Evolutionary conservation across 2,888 invertebrate genomes (phyloP).

Genomic region (Acronicta aceris): DNA sequence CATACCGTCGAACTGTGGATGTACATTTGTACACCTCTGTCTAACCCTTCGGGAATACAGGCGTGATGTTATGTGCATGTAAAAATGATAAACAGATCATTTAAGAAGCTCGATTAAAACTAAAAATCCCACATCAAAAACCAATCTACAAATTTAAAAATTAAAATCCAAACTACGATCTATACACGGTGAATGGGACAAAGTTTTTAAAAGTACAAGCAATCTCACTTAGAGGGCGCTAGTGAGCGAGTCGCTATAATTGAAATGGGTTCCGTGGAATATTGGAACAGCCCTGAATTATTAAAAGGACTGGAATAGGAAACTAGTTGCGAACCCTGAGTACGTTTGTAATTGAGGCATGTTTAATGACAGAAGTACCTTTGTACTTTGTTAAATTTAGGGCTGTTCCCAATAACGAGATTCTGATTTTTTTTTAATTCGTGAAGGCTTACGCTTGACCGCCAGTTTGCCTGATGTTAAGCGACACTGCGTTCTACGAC

Average conservation of each 20-base stretch:
- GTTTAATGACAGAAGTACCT: constrained; percentile 1
- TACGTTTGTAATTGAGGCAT: constrained; percentile 7
- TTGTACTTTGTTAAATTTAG: too few species aligned
- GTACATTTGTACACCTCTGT: too few species aligned
- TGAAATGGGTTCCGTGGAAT: constrained; percentile 51
- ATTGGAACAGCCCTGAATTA: constrained; percentile 41
- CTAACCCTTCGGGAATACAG: too few species aligned
- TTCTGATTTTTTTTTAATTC: too few species aligned
- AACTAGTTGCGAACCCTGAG: constrained; percentile 18
- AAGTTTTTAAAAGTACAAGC: constrained; percentile 50
- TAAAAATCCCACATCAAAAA: constrained; percentile 9
- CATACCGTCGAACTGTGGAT: too few species aligned
- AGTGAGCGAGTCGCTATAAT: constrained; percentile 38
- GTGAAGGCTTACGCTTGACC: too few species aligned
- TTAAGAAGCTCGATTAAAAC: background rate
- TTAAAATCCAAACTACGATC: constrained; percentile 27
- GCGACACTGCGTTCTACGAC: too few species aligned
- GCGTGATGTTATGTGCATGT: too few species aligned
- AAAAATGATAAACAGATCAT: too few species aligned
- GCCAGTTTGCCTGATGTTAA: too few species aligned
- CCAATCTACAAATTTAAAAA: constrained; percentile 27
- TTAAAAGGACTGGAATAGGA: constrained; percentile 20
- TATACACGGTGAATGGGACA: constrained; percentile 11
- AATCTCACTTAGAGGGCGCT: constrained; percentile 49
- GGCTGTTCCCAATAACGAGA: too few species aligned